A percentile compares a stretch with the other conserved stretches of the same genome.
These are phyloP conservation scores for Achroia grisella DNA, from an alignment of 1,140 invertebrate species.

Conservation along the genomic window DNA sequence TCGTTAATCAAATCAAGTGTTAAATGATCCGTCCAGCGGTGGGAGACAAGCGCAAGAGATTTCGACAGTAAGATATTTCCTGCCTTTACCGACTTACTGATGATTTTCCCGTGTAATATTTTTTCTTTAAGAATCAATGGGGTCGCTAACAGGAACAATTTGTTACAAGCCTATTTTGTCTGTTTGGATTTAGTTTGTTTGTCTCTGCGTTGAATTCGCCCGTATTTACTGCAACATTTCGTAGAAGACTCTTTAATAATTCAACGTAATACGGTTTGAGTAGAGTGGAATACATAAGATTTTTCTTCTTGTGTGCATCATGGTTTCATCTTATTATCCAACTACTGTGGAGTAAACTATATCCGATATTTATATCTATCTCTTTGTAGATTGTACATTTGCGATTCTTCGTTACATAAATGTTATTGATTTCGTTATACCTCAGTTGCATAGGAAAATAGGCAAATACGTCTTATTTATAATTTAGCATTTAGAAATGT, in stretches of 20 bases:
- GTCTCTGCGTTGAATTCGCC: conserved; percentile 15
- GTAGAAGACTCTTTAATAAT: conserved; percentile 1
- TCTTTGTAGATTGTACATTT: no score
- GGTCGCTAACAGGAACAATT: conserved; percentile 51
- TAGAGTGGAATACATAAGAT: neutral
- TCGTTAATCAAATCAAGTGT: conserved; percentile 53
- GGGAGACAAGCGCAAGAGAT: conserved; percentile 21
- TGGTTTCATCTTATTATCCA: neutral
- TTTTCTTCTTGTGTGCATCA: no score
- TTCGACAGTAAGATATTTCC: conserved; percentile 38
- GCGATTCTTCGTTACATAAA: no score
- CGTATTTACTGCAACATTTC: conserved; percentile 7
- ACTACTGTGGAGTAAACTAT: conserved; percentile 13
- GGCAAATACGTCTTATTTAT: no score
- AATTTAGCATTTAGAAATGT: no score
- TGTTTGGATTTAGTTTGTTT: conserved; percentile 15
- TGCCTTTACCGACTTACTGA: conserved; percentile 31
- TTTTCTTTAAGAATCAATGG: conserved; percentile 53
- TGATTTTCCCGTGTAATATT: conserved; percentile 46
- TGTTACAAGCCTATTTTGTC: conserved; percentile 46
- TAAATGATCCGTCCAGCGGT: conserved; percentile 39
- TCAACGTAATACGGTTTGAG: neutral
- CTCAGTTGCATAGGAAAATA: no score
- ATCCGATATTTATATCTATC: conserved; percentile 4
- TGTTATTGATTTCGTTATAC: no score